Conservation (phyloP, 2,888 invertebrate species). For the Troilus luridus region DNA sequence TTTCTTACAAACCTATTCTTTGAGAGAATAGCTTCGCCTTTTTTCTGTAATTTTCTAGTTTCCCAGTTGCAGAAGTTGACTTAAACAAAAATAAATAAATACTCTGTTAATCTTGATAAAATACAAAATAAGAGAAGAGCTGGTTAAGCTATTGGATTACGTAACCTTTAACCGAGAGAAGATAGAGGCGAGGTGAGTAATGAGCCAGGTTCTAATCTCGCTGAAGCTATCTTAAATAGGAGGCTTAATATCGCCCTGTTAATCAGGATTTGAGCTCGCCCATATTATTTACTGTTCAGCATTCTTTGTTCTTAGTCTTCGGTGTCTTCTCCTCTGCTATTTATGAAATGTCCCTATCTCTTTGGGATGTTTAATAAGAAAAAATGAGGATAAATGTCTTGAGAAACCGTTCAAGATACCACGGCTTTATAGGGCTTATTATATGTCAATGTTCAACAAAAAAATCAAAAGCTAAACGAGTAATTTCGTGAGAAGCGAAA, state of each 20-base stretch:
- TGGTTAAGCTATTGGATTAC: not conserved
- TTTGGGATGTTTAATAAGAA: not conserved
- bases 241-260: not conserved
- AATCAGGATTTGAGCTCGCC: not conserved
- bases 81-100: not conserved
- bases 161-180: not conserved
- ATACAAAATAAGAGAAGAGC: not conserved
- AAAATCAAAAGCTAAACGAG: not conserved
- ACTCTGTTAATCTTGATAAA: no score
- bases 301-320: slow-evolving; percentile 1
- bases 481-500: not conserved
- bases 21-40: not conserved
- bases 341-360: not conserved
- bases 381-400: not conserved
- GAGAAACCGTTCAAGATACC: not conserved
- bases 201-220: not conserved
- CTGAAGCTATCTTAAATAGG: not conserved
- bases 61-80: not conserved
- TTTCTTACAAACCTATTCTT: no score
- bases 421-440: not conserved
- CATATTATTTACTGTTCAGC: not conserved
- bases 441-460: not conserved
- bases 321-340: not conserved
- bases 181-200: slow-evolving; percentile 1
- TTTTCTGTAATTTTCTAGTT: not conserved